Evolutionary conservation across 2,797 vertebrate species (phyloP).

Genomic region (Tauraco hartlaubi): DNA sequence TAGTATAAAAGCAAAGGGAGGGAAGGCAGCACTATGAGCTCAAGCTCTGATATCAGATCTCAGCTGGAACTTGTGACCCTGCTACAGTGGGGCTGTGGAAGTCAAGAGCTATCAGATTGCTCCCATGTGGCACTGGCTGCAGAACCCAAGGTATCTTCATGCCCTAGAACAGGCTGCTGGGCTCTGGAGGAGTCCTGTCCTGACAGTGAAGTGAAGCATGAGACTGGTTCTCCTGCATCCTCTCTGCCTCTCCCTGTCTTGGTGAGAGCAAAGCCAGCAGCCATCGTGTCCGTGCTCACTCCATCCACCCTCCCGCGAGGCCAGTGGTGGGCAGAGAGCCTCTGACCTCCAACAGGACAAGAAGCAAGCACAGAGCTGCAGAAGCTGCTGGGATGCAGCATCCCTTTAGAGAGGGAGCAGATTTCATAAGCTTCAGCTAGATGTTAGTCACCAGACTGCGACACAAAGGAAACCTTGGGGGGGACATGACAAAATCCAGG

Average conservation of each 20-base stretch:
- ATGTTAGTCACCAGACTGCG: neutral
- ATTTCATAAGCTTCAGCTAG: neutral
- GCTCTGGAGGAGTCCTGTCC: neutral
- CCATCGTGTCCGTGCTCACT: rapidly evolving
- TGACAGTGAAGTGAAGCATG: neutral
- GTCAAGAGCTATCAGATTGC: neutral
- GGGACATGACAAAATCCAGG: neutral
- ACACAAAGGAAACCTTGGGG: neutral
- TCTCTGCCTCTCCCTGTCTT: neutral
- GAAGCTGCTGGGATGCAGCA: neutral
- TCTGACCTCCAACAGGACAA: neutral
- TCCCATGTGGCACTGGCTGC: neutral
- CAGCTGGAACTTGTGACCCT: neutral
- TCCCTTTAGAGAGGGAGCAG: neutral
- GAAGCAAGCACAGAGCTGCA: neutral
- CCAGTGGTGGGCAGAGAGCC: neutral
- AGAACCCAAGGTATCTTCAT: rapidly evolving
- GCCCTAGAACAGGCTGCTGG: neutral
- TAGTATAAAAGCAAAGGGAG: neutral
- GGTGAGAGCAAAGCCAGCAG: neutral
- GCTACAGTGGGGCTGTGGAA: neutral
- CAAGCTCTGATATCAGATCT: neutral
- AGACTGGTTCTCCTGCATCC: neutral
- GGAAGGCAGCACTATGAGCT: neutral
- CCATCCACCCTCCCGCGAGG: neutral